Percentiles rank a stretch among this genome's conserved stretches.
Evolutionary conservation across 37 sponge, comb jelly and placozoan species (phyloP).

Genomic region (Cladorhizidae sp.): DNA sequence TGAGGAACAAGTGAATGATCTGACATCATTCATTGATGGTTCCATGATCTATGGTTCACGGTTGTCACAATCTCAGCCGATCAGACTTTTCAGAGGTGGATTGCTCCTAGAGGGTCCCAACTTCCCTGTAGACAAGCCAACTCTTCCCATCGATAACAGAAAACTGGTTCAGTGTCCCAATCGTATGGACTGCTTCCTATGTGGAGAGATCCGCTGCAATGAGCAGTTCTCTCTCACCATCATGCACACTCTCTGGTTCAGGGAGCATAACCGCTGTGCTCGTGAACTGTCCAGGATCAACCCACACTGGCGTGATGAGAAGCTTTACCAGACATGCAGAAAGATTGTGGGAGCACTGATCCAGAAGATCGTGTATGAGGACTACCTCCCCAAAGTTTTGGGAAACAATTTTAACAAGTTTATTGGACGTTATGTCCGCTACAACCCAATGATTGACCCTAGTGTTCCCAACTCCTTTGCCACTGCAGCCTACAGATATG

Average conservation of each 20-base stretch:
- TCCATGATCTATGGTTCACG: constrained; percentile 81
- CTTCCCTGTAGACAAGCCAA: constrained; percentile 14
- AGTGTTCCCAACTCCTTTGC: constrained; percentile 72
- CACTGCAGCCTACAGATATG: constrained; percentile 84
- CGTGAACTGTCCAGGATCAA: constrained; percentile 61
- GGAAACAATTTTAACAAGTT: constrained; percentile 47
- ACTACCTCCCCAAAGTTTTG: constrained; percentile 84
- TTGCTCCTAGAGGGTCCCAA: constrained; percentile 24
- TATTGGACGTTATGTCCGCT: constrained; percentile 61
- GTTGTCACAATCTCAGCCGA: not conserved
- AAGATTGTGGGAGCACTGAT: constrained; percentile 80
- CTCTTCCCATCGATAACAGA: constrained; percentile 38
- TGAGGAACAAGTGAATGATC: constrained; percentile 74
- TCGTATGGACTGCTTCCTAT: constrained; percentile 74
- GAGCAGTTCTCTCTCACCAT: constrained; percentile 85
- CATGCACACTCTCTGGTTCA: constrained; percentile 94
- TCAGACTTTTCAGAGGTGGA: constrained; percentile 52
- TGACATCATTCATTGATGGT: constrained; percentile 78
- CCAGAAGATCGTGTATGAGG: constrained; percentile 85
- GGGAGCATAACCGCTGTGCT: constrained; percentile 96
- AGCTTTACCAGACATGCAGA: constrained; percentile 83
- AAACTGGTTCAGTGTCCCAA: constrained; percentile 19
- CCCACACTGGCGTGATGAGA: constrained; percentile 85
- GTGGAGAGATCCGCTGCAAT: constrained; percentile 89
- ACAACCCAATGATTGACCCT: constrained; percentile 64